Percentiles rank a stretch among this genome's conserved stretches.
Evolutionary conservation across 2,888 invertebrate genomes (phyloP).

Genomic region (Anagyrus pseudococci): DNA sequence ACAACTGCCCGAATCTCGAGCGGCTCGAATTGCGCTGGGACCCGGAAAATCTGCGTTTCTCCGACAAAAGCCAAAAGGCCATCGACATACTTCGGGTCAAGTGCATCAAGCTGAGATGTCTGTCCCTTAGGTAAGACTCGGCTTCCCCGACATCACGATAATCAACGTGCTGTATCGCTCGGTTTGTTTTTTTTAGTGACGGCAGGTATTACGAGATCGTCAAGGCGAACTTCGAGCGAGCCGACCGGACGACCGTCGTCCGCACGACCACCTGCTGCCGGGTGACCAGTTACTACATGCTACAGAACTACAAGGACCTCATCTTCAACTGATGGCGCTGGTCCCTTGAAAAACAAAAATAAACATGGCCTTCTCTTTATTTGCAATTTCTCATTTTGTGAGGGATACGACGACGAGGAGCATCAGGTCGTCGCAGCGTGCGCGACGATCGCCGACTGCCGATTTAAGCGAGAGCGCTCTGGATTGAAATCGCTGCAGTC

Average conservation of each 20-base stretch:
- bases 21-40: conserved; percentile 97
- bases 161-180: not conserved
- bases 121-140: conserved; percentile 90
- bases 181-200: conserved; percentile 70
- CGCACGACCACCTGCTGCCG: conserved; percentile 95
- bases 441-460: too few relatives aligned
- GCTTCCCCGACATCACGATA: not conserved
- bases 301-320: conserved; percentile 92
- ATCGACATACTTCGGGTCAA: conserved; percentile 96
- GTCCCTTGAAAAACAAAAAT: not conserved
- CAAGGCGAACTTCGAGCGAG: conserved; percentile 98
- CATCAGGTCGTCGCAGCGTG: too few relatives aligned
- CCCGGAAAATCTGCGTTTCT: conserved; percentile 96
- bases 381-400: not conserved
- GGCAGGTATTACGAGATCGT: conserved; percentile 99
- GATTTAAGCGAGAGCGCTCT: too few relatives aligned
- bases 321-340: conserved; percentile 84
- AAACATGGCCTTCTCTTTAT: conserved; percentile 2
- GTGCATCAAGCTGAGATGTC: conserved; percentile 89
- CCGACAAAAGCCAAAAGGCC: conserved; percentile 99
- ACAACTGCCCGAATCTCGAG: conserved; percentile 86
- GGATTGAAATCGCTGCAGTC: too few relatives aligned
- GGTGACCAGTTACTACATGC: conserved; percentile 91
- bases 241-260: conserved; percentile 95
- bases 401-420: too few relatives aligned